These are phyloP conservation scores for Esox masquinongy DNA, from an alignment of 2,797 vertebrate species.

Conservation along the genomic window DNA sequence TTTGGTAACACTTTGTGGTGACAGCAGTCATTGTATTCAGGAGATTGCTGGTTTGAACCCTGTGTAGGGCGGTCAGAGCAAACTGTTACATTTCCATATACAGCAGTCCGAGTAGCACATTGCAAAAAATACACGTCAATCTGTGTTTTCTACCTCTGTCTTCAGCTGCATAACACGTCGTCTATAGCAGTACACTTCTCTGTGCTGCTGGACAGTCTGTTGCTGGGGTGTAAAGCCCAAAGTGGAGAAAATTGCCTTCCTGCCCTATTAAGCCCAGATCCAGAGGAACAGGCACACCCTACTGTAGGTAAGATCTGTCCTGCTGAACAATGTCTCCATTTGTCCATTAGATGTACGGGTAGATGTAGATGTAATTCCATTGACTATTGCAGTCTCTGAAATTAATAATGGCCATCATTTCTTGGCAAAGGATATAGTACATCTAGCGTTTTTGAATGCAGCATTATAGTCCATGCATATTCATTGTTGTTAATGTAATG, in stretches of 20 bases:
- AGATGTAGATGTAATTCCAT: neutral
- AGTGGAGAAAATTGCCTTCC: slow-evolving; percentile 57
- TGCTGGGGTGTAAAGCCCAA: slow-evolving; percentile 34
- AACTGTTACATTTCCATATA: neutral
- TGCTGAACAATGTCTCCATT: neutral
- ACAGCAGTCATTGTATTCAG: too few species aligned
- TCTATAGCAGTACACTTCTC: slow-evolving; percentile 72
- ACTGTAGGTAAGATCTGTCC: slow-evolving; percentile 55
- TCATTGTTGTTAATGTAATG: neutral
- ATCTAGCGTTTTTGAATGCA: neutral
- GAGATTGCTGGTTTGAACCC: too few species aligned
- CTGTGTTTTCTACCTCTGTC: neutral
- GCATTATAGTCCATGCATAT: neutral
- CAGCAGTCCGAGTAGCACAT: neutral
- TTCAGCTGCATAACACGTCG: slow-evolving; percentile 86
- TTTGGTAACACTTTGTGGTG: too few species aligned
- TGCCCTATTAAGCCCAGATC: slow-evolving; percentile 53
- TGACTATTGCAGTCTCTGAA: neutral
- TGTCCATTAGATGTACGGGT: neutral
- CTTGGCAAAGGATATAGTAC: neutral
- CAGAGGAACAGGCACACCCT: slow-evolving; percentile 35
- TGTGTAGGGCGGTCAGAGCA: too few species aligned
- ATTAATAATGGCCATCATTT: neutral
- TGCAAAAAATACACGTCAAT: neutral
- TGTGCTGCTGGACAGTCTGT: slow-evolving; percentile 74